Conservation (phyloP, 2,888 invertebrate species). For the Phymatocera aterrima region DNA sequence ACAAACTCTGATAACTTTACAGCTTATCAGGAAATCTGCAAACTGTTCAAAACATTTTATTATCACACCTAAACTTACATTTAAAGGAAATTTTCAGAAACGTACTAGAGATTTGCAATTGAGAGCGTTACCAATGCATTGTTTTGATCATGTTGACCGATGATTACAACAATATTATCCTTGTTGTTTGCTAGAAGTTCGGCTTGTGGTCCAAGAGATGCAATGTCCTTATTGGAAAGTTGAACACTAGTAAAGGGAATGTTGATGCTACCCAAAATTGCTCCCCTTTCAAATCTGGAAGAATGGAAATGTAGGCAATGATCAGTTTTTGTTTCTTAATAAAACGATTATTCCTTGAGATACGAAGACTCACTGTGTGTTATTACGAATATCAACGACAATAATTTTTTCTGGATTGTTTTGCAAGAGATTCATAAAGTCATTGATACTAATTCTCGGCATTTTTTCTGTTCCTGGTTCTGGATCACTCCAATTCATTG, state of each 20-base stretch:
- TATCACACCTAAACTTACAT: neutral
- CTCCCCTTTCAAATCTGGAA: slow-evolving; percentile 86
- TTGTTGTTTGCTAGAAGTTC: slow-evolving; percentile 79
- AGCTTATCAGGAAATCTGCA: slow-evolving; percentile 89
- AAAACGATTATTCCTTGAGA: neutral
- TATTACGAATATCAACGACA: slow-evolving; percentile 83
- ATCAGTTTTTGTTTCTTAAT: neutral
- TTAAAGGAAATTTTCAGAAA: no score
- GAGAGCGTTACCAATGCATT: slow-evolving; percentile 80
- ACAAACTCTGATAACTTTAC: slow-evolving; percentile 87
- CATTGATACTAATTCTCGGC: slow-evolving; percentile 90
- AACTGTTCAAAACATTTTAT: slow-evolving; percentile 79
- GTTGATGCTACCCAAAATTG: slow-evolving; percentile 89
- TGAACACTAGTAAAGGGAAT: slow-evolving; percentile 91
- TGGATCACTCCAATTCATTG: slow-evolving; percentile 66
- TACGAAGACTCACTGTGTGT: slow-evolving; percentile 77
- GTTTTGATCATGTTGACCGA: slow-evolving; percentile 87
- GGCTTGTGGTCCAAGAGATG: slow-evolving; percentile 82
- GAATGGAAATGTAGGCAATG: slow-evolving; percentile 20
- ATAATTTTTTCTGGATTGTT: slow-evolving; percentile 78
- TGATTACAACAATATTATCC: slow-evolving; percentile 84
- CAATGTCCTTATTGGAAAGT: slow-evolving; percentile 82
- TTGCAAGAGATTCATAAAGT: slow-evolving; percentile 86
- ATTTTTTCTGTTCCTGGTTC: slow-evolving; percentile 69
- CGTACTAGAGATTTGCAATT: no score